A percentile compares a stretch with the other conserved stretches of the same genome.
Conservation (phyloP, 2,113 vertebrate genomes). For the Sinocyclocheilus rhinocerous region DNA sequence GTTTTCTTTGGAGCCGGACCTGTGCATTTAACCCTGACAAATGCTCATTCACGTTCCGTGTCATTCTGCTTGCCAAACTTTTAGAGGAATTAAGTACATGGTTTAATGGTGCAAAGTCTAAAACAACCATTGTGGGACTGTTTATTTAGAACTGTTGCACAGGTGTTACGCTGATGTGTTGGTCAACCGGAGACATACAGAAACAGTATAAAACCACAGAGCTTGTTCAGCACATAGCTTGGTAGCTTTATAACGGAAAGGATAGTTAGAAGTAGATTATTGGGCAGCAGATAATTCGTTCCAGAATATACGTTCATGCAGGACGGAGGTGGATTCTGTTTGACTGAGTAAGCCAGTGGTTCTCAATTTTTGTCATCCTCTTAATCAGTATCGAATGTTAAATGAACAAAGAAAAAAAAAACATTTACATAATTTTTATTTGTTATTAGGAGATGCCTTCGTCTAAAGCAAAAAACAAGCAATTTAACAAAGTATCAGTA, state of each 20-base stretch:
- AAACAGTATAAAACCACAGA: background rate
- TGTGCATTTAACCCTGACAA: conserved; percentile 27
- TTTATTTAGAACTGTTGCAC: conserved; percentile 17
- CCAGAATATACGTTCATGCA: background rate
- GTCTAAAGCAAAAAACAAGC: background rate
- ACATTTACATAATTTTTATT: background rate
- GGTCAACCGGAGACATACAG: background rate
- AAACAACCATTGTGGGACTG: conserved; percentile 26
- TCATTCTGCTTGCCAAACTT: conserved; percentile 37
- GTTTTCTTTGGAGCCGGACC: conserved; percentile 30
- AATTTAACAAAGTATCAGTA: background rate
- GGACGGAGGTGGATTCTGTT: background rate
- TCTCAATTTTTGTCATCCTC: background rate
- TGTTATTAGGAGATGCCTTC: background rate
- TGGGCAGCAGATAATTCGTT: background rate
- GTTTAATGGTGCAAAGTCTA: conserved; percentile 24
- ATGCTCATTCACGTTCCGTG: conserved; percentile 37
- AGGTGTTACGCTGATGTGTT: conserved; percentile 1
- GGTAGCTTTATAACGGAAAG: background rate
- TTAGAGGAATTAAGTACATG: conserved; percentile 27
- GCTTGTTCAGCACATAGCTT: background rate
- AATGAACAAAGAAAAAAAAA: background rate
- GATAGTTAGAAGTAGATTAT: background rate
- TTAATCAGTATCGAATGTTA: background rate
- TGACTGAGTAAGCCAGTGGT: background rate